Conservation (phyloP, 1,140 invertebrate genomes). For the Lepidurus arcticus region DNA sequence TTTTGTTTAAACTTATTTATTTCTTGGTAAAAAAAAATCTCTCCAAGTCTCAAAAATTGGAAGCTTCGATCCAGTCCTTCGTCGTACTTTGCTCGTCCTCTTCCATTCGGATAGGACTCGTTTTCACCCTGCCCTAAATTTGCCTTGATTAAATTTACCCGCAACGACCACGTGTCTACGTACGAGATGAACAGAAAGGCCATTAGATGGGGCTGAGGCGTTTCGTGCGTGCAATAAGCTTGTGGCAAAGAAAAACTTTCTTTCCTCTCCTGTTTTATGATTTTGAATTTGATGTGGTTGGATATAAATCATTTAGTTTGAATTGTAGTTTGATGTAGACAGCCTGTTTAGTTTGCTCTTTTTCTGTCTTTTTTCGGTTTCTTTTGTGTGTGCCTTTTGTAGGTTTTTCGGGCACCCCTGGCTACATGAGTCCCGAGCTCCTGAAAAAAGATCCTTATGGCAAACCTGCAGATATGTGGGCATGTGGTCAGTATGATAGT, state of each 20-base stretch:
- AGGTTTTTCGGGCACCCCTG: constrained; percentile 98
- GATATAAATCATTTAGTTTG: constrained; percentile 9
- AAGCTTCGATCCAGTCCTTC: background rate
- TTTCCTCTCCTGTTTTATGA: background rate
- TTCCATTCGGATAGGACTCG: background rate
- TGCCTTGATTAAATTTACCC: background rate
- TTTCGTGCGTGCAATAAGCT: background rate
- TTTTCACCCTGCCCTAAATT: background rate
- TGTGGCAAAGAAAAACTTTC: background rate
- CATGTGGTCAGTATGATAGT: constrained; percentile 66
- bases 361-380: constrained; percentile 20
- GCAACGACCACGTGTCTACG: background rate
- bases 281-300: background rate
- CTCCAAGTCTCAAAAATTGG: background rate
- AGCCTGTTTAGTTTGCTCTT: constrained; percentile 26
- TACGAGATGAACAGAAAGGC: background rate
- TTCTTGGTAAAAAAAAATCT: background rate
- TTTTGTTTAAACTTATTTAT: background rate
- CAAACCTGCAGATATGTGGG: constrained; percentile 99
- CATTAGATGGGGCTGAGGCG: background rate
- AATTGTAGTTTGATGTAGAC: background rate
- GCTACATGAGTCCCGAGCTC: constrained; percentile 97
- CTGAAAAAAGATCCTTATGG: constrained; percentile 99
- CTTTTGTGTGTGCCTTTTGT: constrained; percentile 32
- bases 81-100: background rate